Conservation (phyloP, 2,113 vertebrate genomes). For the Sula dactylatra region DNA sequence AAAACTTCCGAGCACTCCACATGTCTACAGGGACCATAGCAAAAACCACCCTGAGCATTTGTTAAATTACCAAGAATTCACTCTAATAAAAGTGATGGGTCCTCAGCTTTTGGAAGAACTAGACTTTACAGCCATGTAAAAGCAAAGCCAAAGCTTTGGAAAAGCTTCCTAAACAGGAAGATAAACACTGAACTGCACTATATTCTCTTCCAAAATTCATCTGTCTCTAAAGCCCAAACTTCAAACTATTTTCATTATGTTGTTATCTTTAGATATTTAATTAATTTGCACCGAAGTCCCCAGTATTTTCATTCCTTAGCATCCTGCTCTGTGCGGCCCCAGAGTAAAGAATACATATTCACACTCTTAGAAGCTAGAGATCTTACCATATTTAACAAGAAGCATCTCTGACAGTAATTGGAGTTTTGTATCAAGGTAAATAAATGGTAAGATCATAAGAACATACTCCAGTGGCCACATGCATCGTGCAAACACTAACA, state of each 20-base stretch:
- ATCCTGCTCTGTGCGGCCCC: slow-evolving; percentile 52
- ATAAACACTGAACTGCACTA: background rate
- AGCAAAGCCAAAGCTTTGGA: background rate
- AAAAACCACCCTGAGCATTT: background rate
- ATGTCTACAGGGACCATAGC: background rate
- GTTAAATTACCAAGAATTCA: background rate
- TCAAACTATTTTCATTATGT: slow-evolving; percentile 45
- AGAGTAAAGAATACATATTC: slow-evolving; percentile 75
- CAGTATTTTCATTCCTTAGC: slow-evolving; percentile 49
- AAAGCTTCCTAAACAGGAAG: background rate
- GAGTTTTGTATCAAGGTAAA: slow-evolving; percentile 77
- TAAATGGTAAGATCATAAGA: slow-evolving; percentile 78
- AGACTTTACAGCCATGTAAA: background rate
- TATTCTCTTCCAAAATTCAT: slow-evolving; percentile 18
- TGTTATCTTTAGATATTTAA: slow-evolving; percentile 72
- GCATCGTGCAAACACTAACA: slow-evolving; percentile 76
- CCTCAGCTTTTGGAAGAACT: background rate
- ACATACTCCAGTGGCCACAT: slow-evolving; percentile 72
- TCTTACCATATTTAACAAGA: slow-evolving; percentile 77
- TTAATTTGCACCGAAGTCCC: slow-evolving; percentile 73
- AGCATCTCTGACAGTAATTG: slow-evolving; percentile 79
- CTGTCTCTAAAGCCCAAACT: slow-evolving; percentile 54
- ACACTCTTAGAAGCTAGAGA: slow-evolving; percentile 65
- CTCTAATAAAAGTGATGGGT: background rate
- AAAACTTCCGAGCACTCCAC: background rate